Evolutionary conservation across 2,888 invertebrate genomes (phyloP).

Genomic region (Liopterus haemorrhoidalis): DNA sequence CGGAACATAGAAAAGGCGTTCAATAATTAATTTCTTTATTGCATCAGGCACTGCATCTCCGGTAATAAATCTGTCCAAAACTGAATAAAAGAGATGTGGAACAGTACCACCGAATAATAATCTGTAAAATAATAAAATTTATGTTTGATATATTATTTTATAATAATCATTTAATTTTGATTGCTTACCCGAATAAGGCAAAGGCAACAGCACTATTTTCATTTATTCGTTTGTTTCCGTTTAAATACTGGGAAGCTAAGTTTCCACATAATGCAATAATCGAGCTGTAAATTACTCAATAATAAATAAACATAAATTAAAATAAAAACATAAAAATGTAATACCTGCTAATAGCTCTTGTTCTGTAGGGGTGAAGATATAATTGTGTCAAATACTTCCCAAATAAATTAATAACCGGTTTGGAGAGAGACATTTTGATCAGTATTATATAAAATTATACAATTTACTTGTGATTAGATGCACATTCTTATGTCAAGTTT

Average conservation of each 20-base stretch:
- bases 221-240: slow-evolving; percentile 58
- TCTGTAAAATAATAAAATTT: slow-evolving; percentile 43
- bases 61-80: slow-evolving; percentile 56
- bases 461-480: no score
- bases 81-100: slow-evolving; percentile 70
- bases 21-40: slow-evolving; percentile 61
- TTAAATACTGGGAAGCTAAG: slow-evolving; percentile 63
- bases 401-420: slow-evolving; percentile 63
- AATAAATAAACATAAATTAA: slow-evolving; percentile 18
- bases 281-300: slow-evolving; percentile 52
- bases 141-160: slow-evolving; percentile 13
- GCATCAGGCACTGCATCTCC: slow-evolving; percentile 48
- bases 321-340: background rate
- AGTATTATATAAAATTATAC: background rate
- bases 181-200: slow-evolving; percentile 65
- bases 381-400: slow-evolving; percentile 69
- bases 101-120: slow-evolving; percentile 73
- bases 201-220: slow-evolving; percentile 66
- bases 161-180: slow-evolving; percentile 13
- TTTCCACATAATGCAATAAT: slow-evolving; percentile 67
- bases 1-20: slow-evolving; percentile 66
- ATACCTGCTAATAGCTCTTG: slow-evolving; percentile 75
- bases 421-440: slow-evolving; percentile 60
- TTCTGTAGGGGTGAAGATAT: slow-evolving; percentile 68
- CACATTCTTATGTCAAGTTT: no score